Evolutionary conservation across 1,140 invertebrate genomes (phyloP), one percentile per base, ranked within the genome.

Genomic region (Megalopta genalis): DNA sequence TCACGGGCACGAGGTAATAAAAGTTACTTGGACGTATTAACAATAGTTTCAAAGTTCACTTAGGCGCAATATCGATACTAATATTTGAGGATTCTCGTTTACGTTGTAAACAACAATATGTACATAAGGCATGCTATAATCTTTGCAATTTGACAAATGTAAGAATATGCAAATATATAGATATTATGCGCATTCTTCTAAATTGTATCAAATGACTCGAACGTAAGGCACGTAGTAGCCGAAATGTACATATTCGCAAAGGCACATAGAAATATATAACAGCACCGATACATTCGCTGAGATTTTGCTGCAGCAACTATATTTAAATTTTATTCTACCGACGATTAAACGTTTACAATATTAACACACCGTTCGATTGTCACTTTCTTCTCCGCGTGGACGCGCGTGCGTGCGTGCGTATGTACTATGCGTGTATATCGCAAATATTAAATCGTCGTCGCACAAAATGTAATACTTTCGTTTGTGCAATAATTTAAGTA

Each of bases 51-150:
- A 10, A 62, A 32, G 25, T 60, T 46, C 12, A 1, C 3, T 16
- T 18, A 65, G 12, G 7, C 39, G 21, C 32, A 25, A 32, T 49
- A 32, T 27, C 32, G 25, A 18, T 23, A 59, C 21, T 60, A 68
- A 27, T n/a, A n/a, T 59, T 6, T 32, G 0, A 16, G 8, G 16
- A 21, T 16, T 16, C 32, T 49, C 23, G 9, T 39, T 25, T 8
- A 64, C 25, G 21, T 18, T 23, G 25, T 37, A n/a, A 32, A 42
- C 39, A 70, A 63, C 46, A 68, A 9, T 63, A 63, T 63, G 16
- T 71, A 52, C 46, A 71, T 77, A 77, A 77, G 67, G 75, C 75
- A 77, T 67, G 23, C 66, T 27, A 63, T n/a, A 63, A 37, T 71
- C 2, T 42, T 70, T 42, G 52, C 42, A 63, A 32, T 46, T 63